Percentiles rank a stretch among this genome's conserved stretches.
Conservation (phyloP, 1,140 invertebrate genomes). For the Dryas iulia region DNA sequence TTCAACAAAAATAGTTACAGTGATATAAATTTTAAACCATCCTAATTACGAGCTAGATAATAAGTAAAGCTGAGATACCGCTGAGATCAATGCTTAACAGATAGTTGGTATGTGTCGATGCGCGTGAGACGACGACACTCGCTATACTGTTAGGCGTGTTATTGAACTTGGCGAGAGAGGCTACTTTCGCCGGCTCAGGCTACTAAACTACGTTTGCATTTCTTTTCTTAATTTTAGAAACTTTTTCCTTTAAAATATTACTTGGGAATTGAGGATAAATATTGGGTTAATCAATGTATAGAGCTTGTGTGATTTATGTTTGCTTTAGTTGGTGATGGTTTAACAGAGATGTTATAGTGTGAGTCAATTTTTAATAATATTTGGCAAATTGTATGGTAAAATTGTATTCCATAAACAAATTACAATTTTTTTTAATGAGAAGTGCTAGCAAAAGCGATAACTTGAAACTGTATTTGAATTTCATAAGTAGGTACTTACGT, state of each 20-base stretch:
- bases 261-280: neutral
- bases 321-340: too few species aligned
- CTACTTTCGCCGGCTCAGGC: slow-evolving; percentile 63
- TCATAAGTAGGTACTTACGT: too few species aligned
- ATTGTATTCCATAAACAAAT: too few species aligned
- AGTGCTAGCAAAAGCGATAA: too few species aligned
- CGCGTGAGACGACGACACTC: slow-evolving; percentile 27
- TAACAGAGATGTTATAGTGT: too few species aligned
- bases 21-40: slow-evolving; percentile 6
- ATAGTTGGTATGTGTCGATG: slow-evolving; percentile 3
- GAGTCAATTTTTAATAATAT: too few species aligned
- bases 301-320: too few species aligned
- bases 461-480: too few species aligned
- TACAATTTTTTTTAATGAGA: too few species aligned
- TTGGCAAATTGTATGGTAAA: too few species aligned
- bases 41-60: neutral
- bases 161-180: slow-evolving; percentile 68
- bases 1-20: slow-evolving; percentile 24
- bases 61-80: neutral
- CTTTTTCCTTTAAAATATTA: neutral
- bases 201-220: slow-evolving; percentile 12
- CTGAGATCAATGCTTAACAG: neutral
- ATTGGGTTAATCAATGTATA: too few species aligned
- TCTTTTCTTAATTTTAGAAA: slow-evolving; percentile 2
- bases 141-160: slow-evolving; percentile 66